These are phyloP conservation scores for Mesaphorura yosii DNA, from an alignment of 1,140 invertebrate genomes.

Conservation along the genomic window DNA sequence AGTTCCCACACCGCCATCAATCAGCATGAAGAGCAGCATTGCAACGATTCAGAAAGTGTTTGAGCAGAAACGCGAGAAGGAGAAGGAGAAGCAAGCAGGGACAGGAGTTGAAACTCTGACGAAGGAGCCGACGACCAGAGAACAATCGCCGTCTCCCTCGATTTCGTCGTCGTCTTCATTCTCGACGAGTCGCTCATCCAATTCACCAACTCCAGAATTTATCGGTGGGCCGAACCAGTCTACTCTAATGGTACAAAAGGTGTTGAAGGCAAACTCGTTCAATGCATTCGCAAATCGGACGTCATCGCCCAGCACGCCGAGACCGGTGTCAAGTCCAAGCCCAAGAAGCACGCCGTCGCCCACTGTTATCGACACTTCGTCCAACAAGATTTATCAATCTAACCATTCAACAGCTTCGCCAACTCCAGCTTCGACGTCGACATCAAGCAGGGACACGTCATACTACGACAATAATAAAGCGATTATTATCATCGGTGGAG, in stretches of 20 bases:
- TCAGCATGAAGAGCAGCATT: constrained; percentile 28
- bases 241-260: constrained; percentile 22
- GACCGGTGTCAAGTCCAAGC: not conserved
- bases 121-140: not conserved
- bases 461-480: too few species aligned
- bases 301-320: not conserved
- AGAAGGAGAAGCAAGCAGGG: too few species aligned
- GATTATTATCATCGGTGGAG: too few species aligned
- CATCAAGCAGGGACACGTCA: too few species aligned
- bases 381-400: not conserved
- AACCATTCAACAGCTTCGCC: constrained; percentile 11
- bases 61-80: constrained; percentile 15
- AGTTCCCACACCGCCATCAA: constrained; percentile 21
- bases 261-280: constrained; percentile 12
- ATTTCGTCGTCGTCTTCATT: not conserved
- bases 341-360: constrained; percentile 17
- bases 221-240: not conserved
- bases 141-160: not conserved
- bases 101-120: too few species aligned
- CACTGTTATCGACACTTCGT: not conserved
- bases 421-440: constrained; percentile 15
- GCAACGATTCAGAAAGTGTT: constrained; percentile 31
- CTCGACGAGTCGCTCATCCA: not conserved
- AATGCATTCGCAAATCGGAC: not conserved
- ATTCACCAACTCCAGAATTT: not conserved